phyloP scores from a whole-genome alignment of 1,140 invertebrate species.

The Venturia canescens region DNA sequence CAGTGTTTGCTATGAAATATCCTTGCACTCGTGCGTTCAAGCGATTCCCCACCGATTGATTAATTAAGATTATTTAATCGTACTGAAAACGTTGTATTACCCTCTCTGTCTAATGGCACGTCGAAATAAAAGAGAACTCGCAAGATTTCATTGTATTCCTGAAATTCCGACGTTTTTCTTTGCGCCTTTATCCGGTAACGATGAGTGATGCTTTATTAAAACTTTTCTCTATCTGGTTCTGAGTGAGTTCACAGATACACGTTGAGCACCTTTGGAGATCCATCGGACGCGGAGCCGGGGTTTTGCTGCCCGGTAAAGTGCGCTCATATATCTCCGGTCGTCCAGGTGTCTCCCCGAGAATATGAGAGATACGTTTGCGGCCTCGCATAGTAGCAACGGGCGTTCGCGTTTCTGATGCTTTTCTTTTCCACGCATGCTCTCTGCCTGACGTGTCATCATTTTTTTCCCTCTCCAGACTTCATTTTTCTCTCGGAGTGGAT shows the following conservation, averaged over 20 bases:
- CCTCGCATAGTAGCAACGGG: neutral
- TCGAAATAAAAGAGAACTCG: no score
- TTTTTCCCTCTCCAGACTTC: constrained; percentile 47
- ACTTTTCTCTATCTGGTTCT: neutral
- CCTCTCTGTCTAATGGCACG: no score
- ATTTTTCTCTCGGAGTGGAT: constrained; percentile 56
- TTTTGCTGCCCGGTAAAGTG: constrained; percentile 49
- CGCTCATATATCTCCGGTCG: constrained; percentile 56
- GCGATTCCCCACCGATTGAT: no score
- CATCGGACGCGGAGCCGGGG: neutral
- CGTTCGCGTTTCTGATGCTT: constrained; percentile 12
- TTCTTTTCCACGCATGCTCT: neutral
- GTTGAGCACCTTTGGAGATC: neutral
- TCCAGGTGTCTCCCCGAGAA: constrained; percentile 56
- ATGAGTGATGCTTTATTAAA: constrained; percentile 11
- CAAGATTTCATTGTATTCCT: no score
- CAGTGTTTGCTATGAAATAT: no score
- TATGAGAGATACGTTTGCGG: constrained; percentile 57
- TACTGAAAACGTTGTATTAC: no score
- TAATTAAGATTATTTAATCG: no score
- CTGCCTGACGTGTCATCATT: constrained; percentile 28
- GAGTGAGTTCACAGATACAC: neutral
- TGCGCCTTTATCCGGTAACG: neutral
- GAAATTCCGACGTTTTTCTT: neutral
- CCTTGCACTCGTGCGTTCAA: no score